phyloP scores from a whole-genome alignment of 2,113 vertebrate species.

The Pterocles orientalis region DNA sequence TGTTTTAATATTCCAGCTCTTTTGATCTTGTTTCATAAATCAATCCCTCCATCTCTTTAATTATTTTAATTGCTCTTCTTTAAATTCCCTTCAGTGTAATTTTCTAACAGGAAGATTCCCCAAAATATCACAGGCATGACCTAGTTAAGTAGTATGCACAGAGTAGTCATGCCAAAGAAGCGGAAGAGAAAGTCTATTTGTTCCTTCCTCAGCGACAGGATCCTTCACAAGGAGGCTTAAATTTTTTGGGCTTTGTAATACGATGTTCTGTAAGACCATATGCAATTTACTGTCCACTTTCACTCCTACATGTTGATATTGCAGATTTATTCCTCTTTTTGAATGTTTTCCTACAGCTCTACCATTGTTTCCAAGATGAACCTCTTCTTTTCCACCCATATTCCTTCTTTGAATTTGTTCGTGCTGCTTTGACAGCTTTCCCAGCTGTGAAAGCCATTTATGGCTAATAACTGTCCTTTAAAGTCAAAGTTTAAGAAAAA shows the following conservation, averaged over 20 bases:
- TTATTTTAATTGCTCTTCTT: constrained; percentile 66
- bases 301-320: neutral
- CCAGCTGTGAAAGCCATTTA: neutral
- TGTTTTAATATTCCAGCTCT: constrained; percentile 57
- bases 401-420: neutral
- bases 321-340: neutral
- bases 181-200: neutral
- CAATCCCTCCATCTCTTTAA: constrained; percentile 51
- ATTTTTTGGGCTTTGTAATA: neutral
- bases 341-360: neutral
- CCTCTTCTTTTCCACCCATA: neutral
- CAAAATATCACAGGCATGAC: constrained; percentile 51
- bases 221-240: neutral
- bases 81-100: constrained; percentile 48
- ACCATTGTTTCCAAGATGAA: neutral
- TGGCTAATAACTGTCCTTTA: neutral
- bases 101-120: constrained; percentile 51
- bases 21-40: constrained; percentile 66
- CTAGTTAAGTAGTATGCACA: constrained; percentile 4
- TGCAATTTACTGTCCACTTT: neutral
- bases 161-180: neutral
- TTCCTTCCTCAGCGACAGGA: neutral
- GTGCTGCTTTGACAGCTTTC: neutral
- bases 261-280: neutral
- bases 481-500: neutral